Percentiles rank a stretch among this genome's conserved stretches.
Conservation (phyloP, 2,113 vertebrate genomes). For the Pyrgilauda ruficollis region DNA sequence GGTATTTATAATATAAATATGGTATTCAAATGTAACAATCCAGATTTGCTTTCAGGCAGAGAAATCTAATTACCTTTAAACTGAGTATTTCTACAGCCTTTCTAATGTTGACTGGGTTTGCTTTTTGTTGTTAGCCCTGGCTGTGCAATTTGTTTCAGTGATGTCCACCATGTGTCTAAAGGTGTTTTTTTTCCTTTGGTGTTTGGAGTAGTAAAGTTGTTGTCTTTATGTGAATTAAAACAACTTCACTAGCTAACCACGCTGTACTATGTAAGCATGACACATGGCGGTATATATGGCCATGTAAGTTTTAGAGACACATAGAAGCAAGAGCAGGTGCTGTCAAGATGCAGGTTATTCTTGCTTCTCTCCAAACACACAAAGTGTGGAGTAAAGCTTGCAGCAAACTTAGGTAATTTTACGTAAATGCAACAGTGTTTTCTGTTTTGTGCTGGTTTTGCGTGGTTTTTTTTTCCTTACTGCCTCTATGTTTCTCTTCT, state of each 20-base stretch:
- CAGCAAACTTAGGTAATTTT: not conserved
- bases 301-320: not conserved
- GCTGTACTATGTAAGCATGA: not conserved
- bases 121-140: not conserved
- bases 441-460: not conserved
- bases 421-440: not conserved
- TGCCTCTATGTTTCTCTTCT: not conserved
- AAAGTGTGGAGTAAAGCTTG: not conserved
- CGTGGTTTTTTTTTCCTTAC: accelerated
- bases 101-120: not conserved
- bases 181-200: not conserved
- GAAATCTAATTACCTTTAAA: not conserved
- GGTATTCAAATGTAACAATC: not conserved
- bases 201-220: not conserved
- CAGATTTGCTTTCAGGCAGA: not conserved
- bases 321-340: not conserved
- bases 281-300: not conserved
- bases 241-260: not conserved
- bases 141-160: not conserved
- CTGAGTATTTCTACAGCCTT: not conserved
- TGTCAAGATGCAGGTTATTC: not conserved
- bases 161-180: not conserved
- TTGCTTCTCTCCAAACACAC: not conserved
- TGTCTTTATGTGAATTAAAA: not conserved
- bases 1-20: not conserved